Base-by-base conservation (phyloP, 2,797 vertebrate species). In the Manis pentadactyla region DNA sequence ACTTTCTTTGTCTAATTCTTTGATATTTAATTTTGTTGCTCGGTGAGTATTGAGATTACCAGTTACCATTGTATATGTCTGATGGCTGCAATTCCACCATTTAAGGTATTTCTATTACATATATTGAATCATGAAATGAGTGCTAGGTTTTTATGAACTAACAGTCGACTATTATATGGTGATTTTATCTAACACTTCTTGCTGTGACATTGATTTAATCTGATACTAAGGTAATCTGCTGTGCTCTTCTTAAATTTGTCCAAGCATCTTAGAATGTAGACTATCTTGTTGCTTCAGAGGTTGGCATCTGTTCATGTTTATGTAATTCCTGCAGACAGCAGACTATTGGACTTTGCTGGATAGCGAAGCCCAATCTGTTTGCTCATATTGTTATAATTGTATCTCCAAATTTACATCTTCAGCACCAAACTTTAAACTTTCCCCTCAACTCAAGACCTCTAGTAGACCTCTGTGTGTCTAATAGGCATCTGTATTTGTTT, bases 181-280 rank as follows among this genome's bases (percentile, higher is more conserved):
- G 73, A 37, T 78, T 51, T 77, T 69, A 46, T 84, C 87, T 84
- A 0, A n/a, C 12, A 3, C 29, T 31, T n/a, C 42, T 25, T 21
- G 68, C 73, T 0, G 3, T 31, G 46, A 46, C 55, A 0, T 23
- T n/a, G 46, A 14, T 17, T 61, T 66, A 23, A 29, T 27, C 46
- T 11, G 19, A 21, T 2, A 8, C 14, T 0, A 0, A 0, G 14
- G 61, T 0, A 27, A n/a, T 37, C n/a, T 1, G 3, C 84, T 21
- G 29, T 23, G 39, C 17, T 73, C 53, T 46, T 74, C 81, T 42
- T 34, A 17, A 71, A 11, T 31, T 55, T 39, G 55, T 1, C 3
- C n/a, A 4, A 61, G 59, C 2, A 18, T 34, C 66, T 55, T 8
- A 37, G 86, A 63, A 29, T 9, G 12, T 7, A 13, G 19, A 57